phyloP scores from a whole-genome alignment of 35 echinoderm and acorn worm genomes.

The Amphiura filiformis region DNA sequence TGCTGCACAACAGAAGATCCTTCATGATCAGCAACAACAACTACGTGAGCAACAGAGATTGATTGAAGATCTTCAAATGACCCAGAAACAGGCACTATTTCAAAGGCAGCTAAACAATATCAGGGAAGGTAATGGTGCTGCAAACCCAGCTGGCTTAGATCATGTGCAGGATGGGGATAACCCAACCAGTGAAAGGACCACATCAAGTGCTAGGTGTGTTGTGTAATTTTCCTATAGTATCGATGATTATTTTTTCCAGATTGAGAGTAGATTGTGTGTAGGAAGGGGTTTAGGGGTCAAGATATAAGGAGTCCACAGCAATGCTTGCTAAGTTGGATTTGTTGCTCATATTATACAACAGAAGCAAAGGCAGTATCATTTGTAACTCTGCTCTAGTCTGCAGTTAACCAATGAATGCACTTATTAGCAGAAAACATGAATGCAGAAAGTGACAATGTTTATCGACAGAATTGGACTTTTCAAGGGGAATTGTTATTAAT shows the following conservation, averaged over 20 bases:
- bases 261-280: background rate
- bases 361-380: too few species aligned
- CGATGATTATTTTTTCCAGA: background rate
- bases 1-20: constrained; percentile 84
- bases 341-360: too few species aligned
- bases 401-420: too few species aligned
- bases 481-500: too few species aligned
- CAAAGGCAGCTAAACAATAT: constrained; percentile 44
- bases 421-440: too few species aligned
- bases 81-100: constrained; percentile 62
- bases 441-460: too few species aligned
- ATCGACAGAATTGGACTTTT: too few species aligned
- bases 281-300: background rate
- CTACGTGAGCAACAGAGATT: constrained; percentile 76
- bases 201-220: background rate
- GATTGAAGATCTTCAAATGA: constrained; percentile 75
- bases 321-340: too few species aligned
- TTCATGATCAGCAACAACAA: constrained; percentile 78
- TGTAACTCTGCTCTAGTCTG: too few species aligned
- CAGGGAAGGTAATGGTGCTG: background rate
- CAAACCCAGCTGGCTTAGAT: background rate
- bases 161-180: background rate
- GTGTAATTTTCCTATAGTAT: too few species aligned
- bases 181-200: background rate
- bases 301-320: background rate